Base-by-base conservation (phyloP, 2,113 vertebrate genomes). In the Glareola pratincola region DNA sequence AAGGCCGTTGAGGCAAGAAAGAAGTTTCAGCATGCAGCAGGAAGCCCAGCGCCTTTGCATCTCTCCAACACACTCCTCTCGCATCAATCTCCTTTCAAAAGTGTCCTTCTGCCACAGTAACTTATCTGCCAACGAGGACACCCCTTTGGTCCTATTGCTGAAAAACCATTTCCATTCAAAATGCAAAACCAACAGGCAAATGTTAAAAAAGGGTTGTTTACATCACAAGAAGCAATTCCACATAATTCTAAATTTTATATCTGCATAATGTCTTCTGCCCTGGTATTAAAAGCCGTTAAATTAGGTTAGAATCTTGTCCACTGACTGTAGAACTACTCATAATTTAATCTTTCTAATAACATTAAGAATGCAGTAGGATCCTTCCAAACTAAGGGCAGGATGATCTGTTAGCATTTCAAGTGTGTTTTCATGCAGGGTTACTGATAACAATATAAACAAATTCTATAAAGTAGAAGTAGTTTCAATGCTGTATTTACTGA, bases 351-450 rank as follows among this genome's bases (percentile, higher is more conserved):
- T 57, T 53, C 56, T 93, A 94, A 87, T 85, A 92, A 74, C 51
- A 48, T 93, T 89, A 90, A 84, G 39, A 90, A 57, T 76, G 67
- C 78, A 62, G 80, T 24, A 82, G 69, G 30, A 94, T 60, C 69
- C 57, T 95, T 91, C 73, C 39, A 75, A 59, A 89, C 71, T 64
- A 73, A 91, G 56, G 36, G 18, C 11, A 78, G 56, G 48, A 75
- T 75, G 84, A 91, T 91, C 93, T 91, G 85, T 87, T 79, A 87
- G 56, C 69, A 91, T 94, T 85, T 91, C 48, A 75, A 96, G 48
- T 17, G 39, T 71, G 27, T 69, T 90, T 90, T 57, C 77, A n/a
- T 48, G 34, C 66, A 82, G 87, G 21, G 45, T 56, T 72, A 77
- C 74, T 67, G 69, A 68, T 69, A 93, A 64, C 60, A 93, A 91